These are phyloP conservation scores for Euschistus heros DNA, from an alignment of 1,140 invertebrate species.

Conservation along the genomic window DNA sequence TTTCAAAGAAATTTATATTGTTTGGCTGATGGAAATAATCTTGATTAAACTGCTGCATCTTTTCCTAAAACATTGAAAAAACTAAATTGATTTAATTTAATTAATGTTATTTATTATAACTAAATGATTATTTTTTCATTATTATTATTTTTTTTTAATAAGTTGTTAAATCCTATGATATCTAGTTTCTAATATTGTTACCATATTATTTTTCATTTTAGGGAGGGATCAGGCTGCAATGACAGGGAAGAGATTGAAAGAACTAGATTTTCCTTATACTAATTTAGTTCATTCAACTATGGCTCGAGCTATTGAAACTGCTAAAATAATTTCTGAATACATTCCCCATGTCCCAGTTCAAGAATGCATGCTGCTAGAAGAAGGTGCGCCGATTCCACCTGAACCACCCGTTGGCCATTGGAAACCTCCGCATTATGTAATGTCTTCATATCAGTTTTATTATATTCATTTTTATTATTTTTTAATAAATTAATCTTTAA, in stretches of 20 bases:
- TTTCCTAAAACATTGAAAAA: too few species aligned
- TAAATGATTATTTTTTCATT: too few species aligned
- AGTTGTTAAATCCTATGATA: too few species aligned
- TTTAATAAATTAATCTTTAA: too few species aligned
- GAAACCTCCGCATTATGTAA: conserved; percentile 70
- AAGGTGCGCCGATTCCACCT: conserved; percentile 89
- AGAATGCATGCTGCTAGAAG: conserved; percentile 63
- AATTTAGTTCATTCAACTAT: conserved; percentile 79
- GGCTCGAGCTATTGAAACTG: conserved; percentile 57
- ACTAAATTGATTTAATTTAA: too few species aligned
- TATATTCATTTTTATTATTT: background rate
- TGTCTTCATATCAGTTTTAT: conserved; percentile 26
- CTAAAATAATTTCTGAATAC: conserved; percentile 28
- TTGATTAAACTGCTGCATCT: too few species aligned
- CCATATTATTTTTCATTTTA: conserved; percentile 31
- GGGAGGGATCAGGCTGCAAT: conserved; percentile 70
- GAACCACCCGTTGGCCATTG: conserved; percentile 81
- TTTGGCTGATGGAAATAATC: too few species aligned
- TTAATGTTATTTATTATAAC: too few species aligned
- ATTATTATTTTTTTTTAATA: too few species aligned
- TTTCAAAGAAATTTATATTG: too few species aligned
- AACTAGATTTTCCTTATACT: conserved; percentile 66
- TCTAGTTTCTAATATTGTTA: too few species aligned
- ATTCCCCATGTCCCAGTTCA: conserved; percentile 38
- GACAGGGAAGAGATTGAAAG: conserved; percentile 65